phyloP scores from a whole-genome alignment of 2,797 vertebrate species.

The Emys orbicularis region DNA sequence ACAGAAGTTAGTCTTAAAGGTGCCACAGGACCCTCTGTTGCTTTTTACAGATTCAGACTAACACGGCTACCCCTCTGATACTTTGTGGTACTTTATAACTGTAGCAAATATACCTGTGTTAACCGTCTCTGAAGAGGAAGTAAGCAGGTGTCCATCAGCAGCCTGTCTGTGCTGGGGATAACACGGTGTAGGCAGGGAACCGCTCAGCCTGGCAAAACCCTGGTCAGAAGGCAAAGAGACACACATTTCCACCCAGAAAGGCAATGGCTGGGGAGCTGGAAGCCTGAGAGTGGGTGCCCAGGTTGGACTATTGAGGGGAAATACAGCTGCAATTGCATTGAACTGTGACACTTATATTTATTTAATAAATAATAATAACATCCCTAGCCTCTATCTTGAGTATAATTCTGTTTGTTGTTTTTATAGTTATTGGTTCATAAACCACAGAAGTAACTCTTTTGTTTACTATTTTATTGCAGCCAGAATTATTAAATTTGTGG shows the following conservation, averaged over 20 bases:
- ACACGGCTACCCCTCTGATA: too few species aligned
- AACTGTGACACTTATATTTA: not conserved
- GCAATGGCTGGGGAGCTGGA: not conserved
- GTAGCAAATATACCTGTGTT: not conserved
- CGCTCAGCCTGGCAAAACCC: not conserved
- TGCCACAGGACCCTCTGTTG: too few species aligned
- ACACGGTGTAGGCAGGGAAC: not conserved
- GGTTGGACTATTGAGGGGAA: not conserved
- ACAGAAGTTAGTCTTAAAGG: too few species aligned
- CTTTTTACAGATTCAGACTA: too few species aligned
- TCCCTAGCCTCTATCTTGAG: not conserved
- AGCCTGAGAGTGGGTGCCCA: not conserved
- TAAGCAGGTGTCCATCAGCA: not conserved
- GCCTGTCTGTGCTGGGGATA: not conserved
- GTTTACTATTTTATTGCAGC: not conserved
- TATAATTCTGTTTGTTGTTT: not conserved
- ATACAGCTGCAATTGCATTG: not conserved
- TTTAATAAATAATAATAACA: not conserved
- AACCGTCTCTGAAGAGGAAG: not conserved
- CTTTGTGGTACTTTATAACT: not conserved
- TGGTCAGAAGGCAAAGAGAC: not conserved
- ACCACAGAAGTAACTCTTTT: not conserved
- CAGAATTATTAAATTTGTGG: fast-evolving
- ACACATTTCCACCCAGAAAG: not conserved
- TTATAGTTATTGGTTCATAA: not conserved